Evolutionary conservation across 2,888 invertebrate species (phyloP).

Genomic region (Acronicta aceris): DNA sequence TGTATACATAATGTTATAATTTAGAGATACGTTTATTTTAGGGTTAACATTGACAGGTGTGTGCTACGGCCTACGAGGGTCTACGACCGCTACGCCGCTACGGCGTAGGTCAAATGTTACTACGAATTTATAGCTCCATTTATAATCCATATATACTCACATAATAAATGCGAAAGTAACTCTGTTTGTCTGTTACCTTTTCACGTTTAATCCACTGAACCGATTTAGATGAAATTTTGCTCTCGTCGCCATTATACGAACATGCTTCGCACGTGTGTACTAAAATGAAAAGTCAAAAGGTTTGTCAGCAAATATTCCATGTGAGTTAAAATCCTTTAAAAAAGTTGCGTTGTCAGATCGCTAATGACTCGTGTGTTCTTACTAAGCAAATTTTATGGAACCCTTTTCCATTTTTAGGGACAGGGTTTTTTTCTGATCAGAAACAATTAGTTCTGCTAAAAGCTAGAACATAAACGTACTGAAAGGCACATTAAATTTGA

Average conservation of each 20-base stretch:
- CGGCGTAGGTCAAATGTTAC: constrained; percentile 33
- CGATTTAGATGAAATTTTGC: no score
- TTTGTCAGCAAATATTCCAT: constrained; percentile 4
- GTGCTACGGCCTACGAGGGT: constrained; percentile 26
- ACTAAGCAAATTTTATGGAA: constrained; percentile 23
- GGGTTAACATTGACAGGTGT: not conserved
- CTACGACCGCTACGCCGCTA: constrained; percentile 39
- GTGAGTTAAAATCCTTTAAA: constrained; percentile 6
- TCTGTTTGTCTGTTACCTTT: no score
- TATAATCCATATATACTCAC: no score
- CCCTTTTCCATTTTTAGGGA: not conserved
- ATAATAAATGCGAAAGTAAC: no score
- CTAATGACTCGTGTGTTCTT: constrained; percentile 29
- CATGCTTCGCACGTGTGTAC: no score
- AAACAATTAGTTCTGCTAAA: no score
- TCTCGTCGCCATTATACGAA: no score
- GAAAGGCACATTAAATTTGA: no score
- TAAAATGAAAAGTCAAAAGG: not conserved
- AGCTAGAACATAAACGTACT: no score
- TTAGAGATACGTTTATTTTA: not conserved
- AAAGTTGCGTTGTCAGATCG: constrained; percentile 24
- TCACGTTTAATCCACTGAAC: no score
- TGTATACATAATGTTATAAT: not conserved
- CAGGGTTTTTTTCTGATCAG: no score
- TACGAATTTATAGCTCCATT: no score